phyloP scores from a whole-genome alignment of 2,797 vertebrate genomes.

The Alouatta caraya region DNA sequence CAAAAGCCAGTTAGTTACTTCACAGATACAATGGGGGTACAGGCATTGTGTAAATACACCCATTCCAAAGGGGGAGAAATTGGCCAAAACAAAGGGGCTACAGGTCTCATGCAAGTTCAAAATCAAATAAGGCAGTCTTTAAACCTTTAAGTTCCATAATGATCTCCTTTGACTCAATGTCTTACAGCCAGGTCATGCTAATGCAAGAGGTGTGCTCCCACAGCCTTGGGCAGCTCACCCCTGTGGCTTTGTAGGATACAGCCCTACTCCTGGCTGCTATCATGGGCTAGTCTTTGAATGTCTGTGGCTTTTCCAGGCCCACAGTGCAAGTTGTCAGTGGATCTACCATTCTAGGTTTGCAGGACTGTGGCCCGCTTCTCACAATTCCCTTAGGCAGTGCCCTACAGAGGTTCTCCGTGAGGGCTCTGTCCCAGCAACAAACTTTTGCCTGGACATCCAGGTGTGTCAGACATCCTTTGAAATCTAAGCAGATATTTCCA shows the following conservation, averaged over 20 bases:
- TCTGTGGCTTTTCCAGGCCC: not conserved
- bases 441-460: not conserved
- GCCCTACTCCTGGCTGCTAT: not conserved
- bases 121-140: not conserved
- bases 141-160: not conserved
- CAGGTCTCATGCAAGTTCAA: not conserved
- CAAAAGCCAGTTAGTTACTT: not conserved
- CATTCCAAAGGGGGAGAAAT: not conserved
- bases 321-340: not conserved
- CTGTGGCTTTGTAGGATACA: not conserved
- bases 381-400: not conserved
- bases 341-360: not conserved
- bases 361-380: not conserved
- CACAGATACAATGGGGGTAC: not conserved
- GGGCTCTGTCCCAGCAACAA: not conserved
- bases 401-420: no score
- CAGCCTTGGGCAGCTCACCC: not conserved
- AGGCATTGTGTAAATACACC: not conserved
- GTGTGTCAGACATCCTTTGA: not conserved
- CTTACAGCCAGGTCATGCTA: not conserved
- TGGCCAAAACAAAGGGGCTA: not conserved
- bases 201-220: not conserved
- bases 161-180: not conserved
- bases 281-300: not conserved
- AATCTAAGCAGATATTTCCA: not conserved